Base-by-base conservation (phyloP, 2,113 vertebrate genomes). In the Dicerorhinus sumatrensis region DNA sequence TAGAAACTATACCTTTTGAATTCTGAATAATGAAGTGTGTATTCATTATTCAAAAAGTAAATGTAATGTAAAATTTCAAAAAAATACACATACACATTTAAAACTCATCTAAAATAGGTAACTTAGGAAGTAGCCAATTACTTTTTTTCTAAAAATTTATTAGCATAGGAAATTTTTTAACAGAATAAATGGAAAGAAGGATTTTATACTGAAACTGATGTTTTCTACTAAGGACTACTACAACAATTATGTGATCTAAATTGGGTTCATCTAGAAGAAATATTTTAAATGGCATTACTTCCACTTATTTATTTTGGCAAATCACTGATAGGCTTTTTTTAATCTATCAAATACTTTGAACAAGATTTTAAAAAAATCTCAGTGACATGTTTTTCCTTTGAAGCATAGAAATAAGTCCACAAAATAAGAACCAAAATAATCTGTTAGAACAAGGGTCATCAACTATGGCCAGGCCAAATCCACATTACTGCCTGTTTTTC, bases 211-310 rank as follows among this genome's bases (percentile, higher is more conserved):
- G 27, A 67, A 83, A 88, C 9, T 69, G 11, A 75, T 48, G 23
- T 88, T 91, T 88, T 87, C 42, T 91, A 10, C 13, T 48, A 8
- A 54, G 16, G 39, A 86, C 42, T 87, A 48, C 8, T 91, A 14
- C 5, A 65, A 73, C 13, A 87, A 27, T 58, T 79, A 27, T 63
- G 25, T 75, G 13, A 9, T 63, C 48, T 79, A 39, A 95, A 65
- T 48, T 73, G 18, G 60, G 12, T 63, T 95, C n/a, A 84, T 36
- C 31, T 51, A 54, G 33, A 31, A 83, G 88, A 93, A 39, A 51
- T 92, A 65, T 42, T 95, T 93, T 91, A 89, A 96, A 85, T 75
- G 33, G 31, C 16, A 82, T 86, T 82, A 89, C 27, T 93, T 87
- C 7, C n/a, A 80, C 20, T 83, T 83, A 76, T 42, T 88, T 90